Percentiles rank a stretch among this genome's conserved stretches.
These are phyloP conservation scores for Plodia interpunctella DNA, from an alignment of 1,140 invertebrate genomes.

Conservation along the genomic window DNA sequence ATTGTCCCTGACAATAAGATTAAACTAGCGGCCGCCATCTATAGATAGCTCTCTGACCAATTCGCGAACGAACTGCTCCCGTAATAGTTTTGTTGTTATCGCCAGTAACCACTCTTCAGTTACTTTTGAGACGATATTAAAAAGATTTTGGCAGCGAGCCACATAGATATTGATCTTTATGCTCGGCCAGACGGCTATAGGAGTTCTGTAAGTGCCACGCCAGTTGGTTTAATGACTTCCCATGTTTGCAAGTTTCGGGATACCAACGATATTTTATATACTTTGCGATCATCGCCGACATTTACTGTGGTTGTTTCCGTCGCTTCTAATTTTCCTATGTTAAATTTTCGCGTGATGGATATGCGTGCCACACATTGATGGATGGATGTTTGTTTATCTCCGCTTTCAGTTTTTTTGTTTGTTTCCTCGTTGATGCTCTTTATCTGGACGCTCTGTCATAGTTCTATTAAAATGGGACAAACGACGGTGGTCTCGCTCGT, in stretches of 20 bases:
- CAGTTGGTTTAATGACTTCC: constrained; percentile 72
- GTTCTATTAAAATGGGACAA: constrained; percentile 39
- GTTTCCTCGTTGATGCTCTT: constrained; percentile 28
- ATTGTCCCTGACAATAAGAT: constrained; percentile 65
- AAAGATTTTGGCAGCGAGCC: constrained; percentile 73
- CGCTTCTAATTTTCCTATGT: constrained; percentile 35
- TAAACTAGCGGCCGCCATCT: constrained; percentile 49
- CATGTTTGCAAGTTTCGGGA: constrained; percentile 64
- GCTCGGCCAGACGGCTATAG: constrained; percentile 68
- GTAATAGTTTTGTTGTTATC: constrained; percentile 73
- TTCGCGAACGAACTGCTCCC: constrained; percentile 56
- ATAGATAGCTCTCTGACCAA: constrained; percentile 53
- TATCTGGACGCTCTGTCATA: constrained; percentile 42
- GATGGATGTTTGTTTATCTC: constrained; percentile 41
- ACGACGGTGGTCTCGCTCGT: constrained; percentile 18
- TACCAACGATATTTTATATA: constrained; percentile 55
- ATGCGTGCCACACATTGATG: constrained; percentile 29
- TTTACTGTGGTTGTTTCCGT: constrained; percentile 48
- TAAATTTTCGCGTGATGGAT: constrained; percentile 30
- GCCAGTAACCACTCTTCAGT: constrained; percentile 62
- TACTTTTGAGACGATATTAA: constrained; percentile 72
- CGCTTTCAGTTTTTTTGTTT: constrained; percentile 32
- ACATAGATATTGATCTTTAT: constrained; percentile 74
- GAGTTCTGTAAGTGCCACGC: constrained; percentile 65
- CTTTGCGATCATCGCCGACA: constrained; percentile 45